Base-by-base conservation (phyloP, 2,797 vertebrate species). In the Sarcophilus harrisii region DNA sequence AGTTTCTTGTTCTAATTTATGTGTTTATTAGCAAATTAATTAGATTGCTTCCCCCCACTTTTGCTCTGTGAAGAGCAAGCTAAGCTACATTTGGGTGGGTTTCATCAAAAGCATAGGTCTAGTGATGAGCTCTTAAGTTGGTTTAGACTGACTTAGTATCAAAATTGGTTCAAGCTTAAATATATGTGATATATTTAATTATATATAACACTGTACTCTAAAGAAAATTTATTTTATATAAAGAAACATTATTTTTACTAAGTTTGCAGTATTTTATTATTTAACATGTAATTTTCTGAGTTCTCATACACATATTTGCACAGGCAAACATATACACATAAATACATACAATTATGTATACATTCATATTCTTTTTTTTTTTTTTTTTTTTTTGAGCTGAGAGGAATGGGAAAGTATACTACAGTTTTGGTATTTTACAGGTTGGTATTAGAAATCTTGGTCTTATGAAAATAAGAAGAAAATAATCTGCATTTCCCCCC, bases 11-110 rank as follows among this genome's bases (percentile, higher is more conserved):
- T 2, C 32, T 89, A 94, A 54, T 6, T 96, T 60, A 45, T 81
- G 38, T 49, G 60, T 90, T 96, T 95, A 54, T 91, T 94, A 89
- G 10, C 62, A 62, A 62, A 0, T 38, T 92, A 90, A 66, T 89
- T 58, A 93, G 58, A 91, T 32, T 54, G 49, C 24, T 94, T 94
- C 49, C 24, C 49, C 18, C 60, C 24, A 5, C 38, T 57, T 59
- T 45, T 32, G 14, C 38, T 45, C 66, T 38, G 8, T 81, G n/a
- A 81, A 73, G 18, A 81, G 18, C 18, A 45, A 59, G 28, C 21
- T 30, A 29, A 24, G 12, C 12, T 6, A 4, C 52, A n/a, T 28
- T 18, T 24, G 8, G 30, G n/a, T 21, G 32, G 57, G 81, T 52
- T n/a, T 5, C 10, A 32, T 21, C 54, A 24, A 62, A 24, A 58